Base-by-base conservation (phyloP, 2,888 invertebrate species). In the Acronicta leporina region DNA sequence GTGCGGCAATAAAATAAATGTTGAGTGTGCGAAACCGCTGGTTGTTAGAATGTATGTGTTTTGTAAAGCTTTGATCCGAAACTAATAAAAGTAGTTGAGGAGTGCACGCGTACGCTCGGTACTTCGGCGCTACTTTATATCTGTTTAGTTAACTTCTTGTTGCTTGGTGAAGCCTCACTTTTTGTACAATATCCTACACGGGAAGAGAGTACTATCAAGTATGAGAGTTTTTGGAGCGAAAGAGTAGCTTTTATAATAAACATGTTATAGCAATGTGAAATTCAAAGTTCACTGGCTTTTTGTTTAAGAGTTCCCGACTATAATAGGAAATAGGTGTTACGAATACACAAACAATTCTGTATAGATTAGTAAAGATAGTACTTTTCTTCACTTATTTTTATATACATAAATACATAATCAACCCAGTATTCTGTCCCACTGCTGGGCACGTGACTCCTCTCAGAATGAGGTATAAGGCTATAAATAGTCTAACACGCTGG, bases 31-130 rank as follows among this genome's bases (percentile, higher is more conserved):
- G 45, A 52, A 35, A 57, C 48, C 33, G 46, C 44, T 10, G 47
- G 38, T 52, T 51, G 50, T 47, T 20, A 51, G 41, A 62, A 74
- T 62, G 53, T 78, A 47, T 63, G 33, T 57, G 60, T 64, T 52
- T 48, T 63, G 53, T 64, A 61, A 49, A 65, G 62, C 67, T 71
- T 70, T 67, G 81, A 79, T 79, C 76, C 63, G 58, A 69, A 81
- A 81, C 74, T 82, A 84, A 84, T 84, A 82, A 83, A 85, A 83
- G 73, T 77, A 75, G 78, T 78, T 63, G 75, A 62, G 52, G 47
- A 62, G 68, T 67, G 61, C 69, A 61, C 48, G 65, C 50, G 59
- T 66, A 64, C 67, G 65, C 68, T 73, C 49, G 69, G 64, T 50
- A 59, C 62, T 51, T 44, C 46, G 43, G 66, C 35, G 73, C 75